These are phyloP conservation scores for Andrena trimmerana DNA, from an alignment of 2,888 invertebrate genomes.

Conservation along the genomic window DNA sequence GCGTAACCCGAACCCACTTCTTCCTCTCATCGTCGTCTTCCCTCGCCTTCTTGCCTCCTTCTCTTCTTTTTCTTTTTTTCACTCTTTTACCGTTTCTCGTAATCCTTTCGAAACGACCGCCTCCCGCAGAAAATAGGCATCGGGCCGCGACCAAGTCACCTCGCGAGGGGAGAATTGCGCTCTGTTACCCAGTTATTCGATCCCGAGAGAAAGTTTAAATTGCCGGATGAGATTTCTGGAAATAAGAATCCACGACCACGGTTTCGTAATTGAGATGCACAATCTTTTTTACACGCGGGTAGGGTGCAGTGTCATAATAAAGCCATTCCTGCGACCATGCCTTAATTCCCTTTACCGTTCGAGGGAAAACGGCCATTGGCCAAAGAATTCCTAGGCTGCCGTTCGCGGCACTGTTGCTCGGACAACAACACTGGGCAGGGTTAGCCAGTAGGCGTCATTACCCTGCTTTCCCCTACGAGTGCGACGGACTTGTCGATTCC, in stretches of 20 bases:
- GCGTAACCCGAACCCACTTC: conserved; percentile 77
- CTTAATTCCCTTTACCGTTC: conserved; percentile 5
- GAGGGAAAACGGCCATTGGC: neutral
- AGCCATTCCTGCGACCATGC: too few relatives aligned
- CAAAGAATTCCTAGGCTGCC: neutral
- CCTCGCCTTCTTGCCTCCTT: conserved; percentile 5
- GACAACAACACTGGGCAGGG: conserved; percentile 1
- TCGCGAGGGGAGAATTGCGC: neutral
- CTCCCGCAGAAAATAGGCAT: conserved; percentile 5
- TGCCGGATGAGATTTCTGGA: neutral
- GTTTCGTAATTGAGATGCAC: neutral
- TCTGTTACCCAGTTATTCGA: neutral
- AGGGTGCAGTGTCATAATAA: neutral
- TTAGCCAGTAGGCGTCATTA: conserved; percentile 14
- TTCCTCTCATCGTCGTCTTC: conserved; percentile 49
- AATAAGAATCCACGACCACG: neutral
- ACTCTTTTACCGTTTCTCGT: conserved; percentile 47
- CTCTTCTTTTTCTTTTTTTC: conserved; percentile 5
- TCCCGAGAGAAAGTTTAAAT: conserved; percentile 9
- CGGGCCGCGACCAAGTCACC: neutral
- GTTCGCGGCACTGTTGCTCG: conserved; percentile 4
- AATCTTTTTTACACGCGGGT: neutral
- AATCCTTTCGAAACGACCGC: conserved; percentile 43
- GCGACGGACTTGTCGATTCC: conserved; percentile 17
- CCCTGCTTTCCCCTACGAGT: conserved; percentile 33